Evolutionary conservation across 2,113 vertebrate species (phyloP), one percentile per base, ranked within the genome.

Genomic region (Phyllopteryx taeniolatus): DNA sequence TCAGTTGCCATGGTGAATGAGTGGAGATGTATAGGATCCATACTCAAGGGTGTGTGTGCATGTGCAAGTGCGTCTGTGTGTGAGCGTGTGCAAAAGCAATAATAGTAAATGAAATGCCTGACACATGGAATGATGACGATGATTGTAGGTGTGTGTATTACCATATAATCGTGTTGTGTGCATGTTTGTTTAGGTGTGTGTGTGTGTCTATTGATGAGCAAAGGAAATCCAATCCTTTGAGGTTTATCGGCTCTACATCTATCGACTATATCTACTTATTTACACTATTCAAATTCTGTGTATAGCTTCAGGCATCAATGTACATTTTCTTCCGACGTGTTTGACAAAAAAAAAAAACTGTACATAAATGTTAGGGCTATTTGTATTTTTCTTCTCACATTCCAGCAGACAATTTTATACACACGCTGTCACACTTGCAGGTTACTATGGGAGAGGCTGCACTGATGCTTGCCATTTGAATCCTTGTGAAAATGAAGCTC

Each of bases 401-500:
- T 60, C 27, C 57, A 60, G 13, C 27, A 14, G 11, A 3, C 3
- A 8, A 35, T 35, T 35, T 60, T 17, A 17, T 1, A 12, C 31
- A 35, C 31, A 19, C n/a, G 27, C 47, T 62, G 13, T 49, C 39
- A 66, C 0, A 51, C n/a, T 35, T 5, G 1, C 87, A 98, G 97
- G 97, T 78, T 98, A 94, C 88, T 98, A 97, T 0, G 98, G 98
- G 64, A 93, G 86, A 66, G 92, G 91, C 84, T 99, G 98, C 53
- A 91, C 93, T 43, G 96, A 99, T 0, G 95, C 91, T 17, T 99
- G 98, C 81, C 93, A 95, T 74, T 84, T 99, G 81, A 99, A 98
- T 81, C 98, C 98, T 0, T 99, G 98, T 91, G 96, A 98, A 84
- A 99, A 99, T 71, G 94, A 96, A 71, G 95, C 96, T 0, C 90